phyloP scores from a whole-genome alignment of 2,888 invertebrate genomes.

The Cordilura impudica region DNA sequence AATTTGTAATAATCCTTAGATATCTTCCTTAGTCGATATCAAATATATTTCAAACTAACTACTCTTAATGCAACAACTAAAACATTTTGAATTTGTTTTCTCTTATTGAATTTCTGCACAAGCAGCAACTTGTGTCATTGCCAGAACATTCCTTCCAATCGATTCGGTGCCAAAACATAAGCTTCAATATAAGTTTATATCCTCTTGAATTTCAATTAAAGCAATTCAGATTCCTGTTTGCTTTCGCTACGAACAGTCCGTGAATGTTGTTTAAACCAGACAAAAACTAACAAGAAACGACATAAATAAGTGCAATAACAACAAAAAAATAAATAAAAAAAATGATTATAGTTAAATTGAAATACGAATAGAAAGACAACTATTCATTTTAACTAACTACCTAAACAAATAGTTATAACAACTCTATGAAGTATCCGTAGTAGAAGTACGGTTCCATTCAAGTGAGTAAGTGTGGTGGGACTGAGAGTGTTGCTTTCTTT shows the following conservation, averaged over 20 bases:
- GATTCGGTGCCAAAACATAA: not conserved
- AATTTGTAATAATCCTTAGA: too few relatives aligned
- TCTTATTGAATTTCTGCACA: constrained; percentile 34
- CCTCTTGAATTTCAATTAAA: constrained; percentile 58
- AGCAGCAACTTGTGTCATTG: constrained; percentile 26
- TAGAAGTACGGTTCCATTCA: constrained; percentile 27
- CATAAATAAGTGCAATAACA: constrained; percentile 18
- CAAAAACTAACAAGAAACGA: constrained; percentile 13
- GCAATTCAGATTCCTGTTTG: constrained; percentile 71
- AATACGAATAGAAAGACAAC: not conserved
- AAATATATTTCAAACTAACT: too few relatives aligned
- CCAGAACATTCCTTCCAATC: constrained; percentile 55
- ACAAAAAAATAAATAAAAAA: constrained; percentile 59
- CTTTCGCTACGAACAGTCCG: constrained; percentile 72
- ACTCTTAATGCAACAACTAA: not conserved
- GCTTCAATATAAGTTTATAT: constrained; percentile 33
- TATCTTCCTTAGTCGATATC: too few relatives aligned
- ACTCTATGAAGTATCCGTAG: constrained; percentile 19
- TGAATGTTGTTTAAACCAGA: constrained; percentile 44
- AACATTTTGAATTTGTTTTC: constrained; percentile 5
- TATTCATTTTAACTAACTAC: constrained; percentile 29
- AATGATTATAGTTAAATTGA: constrained; percentile 22
- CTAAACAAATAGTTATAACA: not conserved
- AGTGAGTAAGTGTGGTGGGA: constrained; percentile 13
- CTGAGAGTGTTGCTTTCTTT: not conserved